Evolutionary conservation across 1,140 invertebrate species (phyloP).

Genomic region (Zaprionus inermis): DNA sequence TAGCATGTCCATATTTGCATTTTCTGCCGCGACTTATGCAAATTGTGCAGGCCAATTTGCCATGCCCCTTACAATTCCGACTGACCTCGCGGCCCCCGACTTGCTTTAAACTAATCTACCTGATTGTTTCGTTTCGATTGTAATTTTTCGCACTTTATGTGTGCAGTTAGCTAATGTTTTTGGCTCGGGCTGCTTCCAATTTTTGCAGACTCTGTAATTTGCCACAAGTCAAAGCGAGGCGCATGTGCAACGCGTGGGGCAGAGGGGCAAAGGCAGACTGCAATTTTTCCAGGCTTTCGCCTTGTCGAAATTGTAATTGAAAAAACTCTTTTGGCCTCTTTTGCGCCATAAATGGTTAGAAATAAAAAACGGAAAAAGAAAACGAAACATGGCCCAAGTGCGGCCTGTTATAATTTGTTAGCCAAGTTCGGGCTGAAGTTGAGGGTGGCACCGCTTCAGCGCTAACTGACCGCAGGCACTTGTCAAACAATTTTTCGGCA

Average conservation of each 20-base stretch:
- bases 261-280: slow-evolving; percentile 9
- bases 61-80: slow-evolving; percentile 16
- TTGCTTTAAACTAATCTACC: slow-evolving; percentile 26
- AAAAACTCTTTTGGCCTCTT: slow-evolving; percentile 12
- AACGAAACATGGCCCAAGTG: background rate
- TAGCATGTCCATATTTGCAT: slow-evolving; percentile 3
- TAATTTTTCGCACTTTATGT: slow-evolving; percentile 43
- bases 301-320: slow-evolving; percentile 21
- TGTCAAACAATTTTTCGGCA: slow-evolving; percentile 30
- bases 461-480: slow-evolving; percentile 34
- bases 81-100: slow-evolving; percentile 9
- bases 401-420: slow-evolving; percentile 28
- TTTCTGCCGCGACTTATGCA: slow-evolving; percentile 25
- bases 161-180: slow-evolving; percentile 36
- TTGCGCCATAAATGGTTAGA: slow-evolving; percentile 12
- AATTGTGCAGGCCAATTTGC: slow-evolving; percentile 12
- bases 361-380: no score
- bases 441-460: background rate
- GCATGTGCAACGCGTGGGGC: slow-evolving; percentile 36
- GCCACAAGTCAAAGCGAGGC: slow-evolving; percentile 22
- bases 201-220: slow-evolving; percentile 35
- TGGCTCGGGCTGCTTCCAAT: slow-evolving; percentile 6
- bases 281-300: slow-evolving; percentile 25
- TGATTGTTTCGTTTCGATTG: slow-evolving; percentile 14
- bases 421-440: slow-evolving; percentile 13